phyloP scores from a whole-genome alignment of 2,113 vertebrate genomes.

The Narcine bancroftii region DNA sequence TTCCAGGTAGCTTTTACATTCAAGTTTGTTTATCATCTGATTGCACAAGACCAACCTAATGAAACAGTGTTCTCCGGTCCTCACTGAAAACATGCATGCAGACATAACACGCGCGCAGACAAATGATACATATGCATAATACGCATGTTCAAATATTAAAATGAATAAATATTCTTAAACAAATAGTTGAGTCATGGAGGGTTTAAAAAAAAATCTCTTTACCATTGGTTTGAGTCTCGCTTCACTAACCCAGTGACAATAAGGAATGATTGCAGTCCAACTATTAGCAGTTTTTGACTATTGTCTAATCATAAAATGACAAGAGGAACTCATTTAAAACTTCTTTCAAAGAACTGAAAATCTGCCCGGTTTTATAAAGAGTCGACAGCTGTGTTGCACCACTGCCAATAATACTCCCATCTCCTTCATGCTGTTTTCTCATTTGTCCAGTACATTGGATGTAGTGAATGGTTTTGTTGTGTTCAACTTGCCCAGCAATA shows the following conservation, averaged over 20 bases:
- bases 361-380: not conserved
- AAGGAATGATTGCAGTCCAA: not conserved
- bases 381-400: not conserved
- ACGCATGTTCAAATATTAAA: too few species aligned
- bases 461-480: not conserved
- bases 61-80: too few species aligned
- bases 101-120: too few species aligned
- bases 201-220: too few species aligned
- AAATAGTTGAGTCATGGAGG: too few species aligned
- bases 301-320: not conserved
- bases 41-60: too few species aligned
- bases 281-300: not conserved
- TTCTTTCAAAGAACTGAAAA: not conserved
- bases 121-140: too few species aligned
- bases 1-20: not conserved
- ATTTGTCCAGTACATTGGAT: not conserved
- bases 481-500: not conserved
- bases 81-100: too few species aligned
- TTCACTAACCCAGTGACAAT: not conserved
- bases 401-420: not conserved
- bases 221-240: too few species aligned
- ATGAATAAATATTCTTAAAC: too few species aligned
- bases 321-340: too few species aligned
- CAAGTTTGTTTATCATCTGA: too few species aligned
- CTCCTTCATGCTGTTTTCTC: not conserved